Evolutionary conservation across 2,888 invertebrate species (phyloP), one percentile per base, ranked within the genome.

Genomic region (Therioaphis trifolii): DNA sequence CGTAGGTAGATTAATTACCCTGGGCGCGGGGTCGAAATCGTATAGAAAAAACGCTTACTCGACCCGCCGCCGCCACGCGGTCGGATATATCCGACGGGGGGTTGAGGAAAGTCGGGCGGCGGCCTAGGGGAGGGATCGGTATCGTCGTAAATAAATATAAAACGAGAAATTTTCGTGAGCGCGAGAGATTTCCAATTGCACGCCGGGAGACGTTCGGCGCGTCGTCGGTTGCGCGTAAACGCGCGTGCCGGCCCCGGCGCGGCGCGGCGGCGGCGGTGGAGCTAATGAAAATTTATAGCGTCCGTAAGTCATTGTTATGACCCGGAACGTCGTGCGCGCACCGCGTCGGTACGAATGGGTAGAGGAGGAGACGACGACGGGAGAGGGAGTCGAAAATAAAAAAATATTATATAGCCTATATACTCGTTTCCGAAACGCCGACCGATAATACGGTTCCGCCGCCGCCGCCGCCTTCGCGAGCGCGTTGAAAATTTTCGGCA

Each of bases 271-370:
- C n/a, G n/a, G n/a, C n/a, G n/a, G n/a, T n/a, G n/a, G n/a, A n/a
- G 71, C 74, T 82, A 82, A 82, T 82, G 82, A 82, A 74, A 82
- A 82, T 82, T 82, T 82, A 82, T 82, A 66, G 74, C 74, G 52
- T 82, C 82, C 24, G 82, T 82, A 82, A 82, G 82, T 82, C 72
- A 74, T 74, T 82, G 82, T 82, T 82, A 82, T 74, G 82, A 74
- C 63, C 58, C 58, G 71, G 46, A 61, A 72, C 61, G 61, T 35
- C 61, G 61, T 46, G 55, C 35, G 63, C 11, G 29, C 18, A 27
- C 46, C 4, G 18, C n/a, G 18, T 7, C 29, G 43, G 11, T n/a
- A n/a, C n/a, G n/a, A n/a, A n/a, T n/a, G 7, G 9, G 29, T 18
- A 15, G 24, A 4, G 9, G 18, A 12, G 18, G 29, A 7, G n/a